Evolutionary conservation across 2,113 vertebrate genomes (phyloP).

Genomic region (Puntigrus tetrazona): DNA sequence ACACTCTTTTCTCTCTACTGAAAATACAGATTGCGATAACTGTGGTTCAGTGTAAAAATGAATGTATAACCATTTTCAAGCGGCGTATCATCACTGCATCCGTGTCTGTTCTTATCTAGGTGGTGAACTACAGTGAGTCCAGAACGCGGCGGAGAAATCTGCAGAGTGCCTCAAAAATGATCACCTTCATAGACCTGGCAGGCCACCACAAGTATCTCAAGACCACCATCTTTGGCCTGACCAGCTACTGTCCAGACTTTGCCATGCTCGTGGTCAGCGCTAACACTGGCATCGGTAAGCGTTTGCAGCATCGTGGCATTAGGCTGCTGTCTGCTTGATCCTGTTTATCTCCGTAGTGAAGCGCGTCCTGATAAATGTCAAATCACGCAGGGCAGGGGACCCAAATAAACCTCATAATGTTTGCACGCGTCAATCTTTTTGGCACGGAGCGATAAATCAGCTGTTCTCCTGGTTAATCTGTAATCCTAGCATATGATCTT

Average conservation of each 20-base stretch:
- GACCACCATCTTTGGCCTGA: constrained; percentile 98
- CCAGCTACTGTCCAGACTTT: constrained; percentile 98
- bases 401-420: neutral
- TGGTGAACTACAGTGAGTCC: constrained; percentile 98
- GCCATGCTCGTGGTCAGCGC: constrained; percentile 97
- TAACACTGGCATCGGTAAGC: constrained; percentile 95
- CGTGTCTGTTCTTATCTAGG: constrained; percentile 68
- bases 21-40: too few species aligned
- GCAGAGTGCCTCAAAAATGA: constrained; percentile 98
- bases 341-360: neutral
- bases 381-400: neutral
- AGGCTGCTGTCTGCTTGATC: neutral
- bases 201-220: constrained; percentile 98
- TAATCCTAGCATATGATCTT: constrained; percentile 11
- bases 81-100: too few species aligned
- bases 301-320: neutral
- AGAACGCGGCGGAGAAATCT: constrained; percentile 95
- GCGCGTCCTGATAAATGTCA: constrained; percentile 6
- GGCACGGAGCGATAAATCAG: neutral
- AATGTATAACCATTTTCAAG: too few species aligned
- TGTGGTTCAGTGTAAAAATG: too few species aligned
- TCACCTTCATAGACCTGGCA: constrained; percentile 98
- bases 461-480: neutral
- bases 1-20: too few species aligned
- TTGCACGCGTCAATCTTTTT: neutral